Evolutionary conservation across 2,888 invertebrate genomes (phyloP).

Genomic region (Oscheius myriophilus): DNA sequence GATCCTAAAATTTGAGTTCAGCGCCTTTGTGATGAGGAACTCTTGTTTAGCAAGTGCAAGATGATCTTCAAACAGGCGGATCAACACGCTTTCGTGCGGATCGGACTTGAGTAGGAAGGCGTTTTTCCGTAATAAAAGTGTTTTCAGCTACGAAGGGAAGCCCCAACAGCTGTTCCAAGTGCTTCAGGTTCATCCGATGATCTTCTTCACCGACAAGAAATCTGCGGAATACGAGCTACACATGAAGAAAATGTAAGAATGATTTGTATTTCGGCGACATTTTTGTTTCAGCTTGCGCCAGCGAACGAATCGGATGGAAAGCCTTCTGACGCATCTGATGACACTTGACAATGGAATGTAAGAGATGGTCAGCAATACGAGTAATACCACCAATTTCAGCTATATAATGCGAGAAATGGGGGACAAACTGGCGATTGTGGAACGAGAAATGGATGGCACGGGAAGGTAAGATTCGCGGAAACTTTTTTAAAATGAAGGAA

Average conservation of each 20-base stretch:
- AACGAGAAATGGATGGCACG: no score
- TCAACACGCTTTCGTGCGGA: constrained; percentile 7
- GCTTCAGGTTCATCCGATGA: constrained; percentile 21
- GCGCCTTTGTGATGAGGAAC: constrained; percentile 9
- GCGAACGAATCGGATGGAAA: constrained; percentile 9
- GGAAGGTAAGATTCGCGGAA: no score
- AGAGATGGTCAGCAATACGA: neutral
- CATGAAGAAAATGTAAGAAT: constrained; percentile 8
- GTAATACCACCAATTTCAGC: neutral
- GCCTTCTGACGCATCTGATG: neutral
- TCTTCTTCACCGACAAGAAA: neutral
- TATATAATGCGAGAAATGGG: neutral
- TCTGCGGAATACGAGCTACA: constrained; percentile 9
- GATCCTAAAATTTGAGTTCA: neutral
- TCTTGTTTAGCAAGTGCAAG: constrained; percentile 15
- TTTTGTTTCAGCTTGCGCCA: constrained; percentile 12
- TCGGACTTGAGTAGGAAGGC: constrained; percentile 3
- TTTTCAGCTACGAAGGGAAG: neutral
- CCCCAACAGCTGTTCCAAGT: neutral
- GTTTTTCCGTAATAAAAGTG: neutral
- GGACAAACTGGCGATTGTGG: no score
- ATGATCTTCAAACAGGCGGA: constrained; percentile 25
- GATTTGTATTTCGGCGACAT: neutral
- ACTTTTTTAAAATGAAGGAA: no score
- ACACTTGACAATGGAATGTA: constrained; percentile 14